A percentile compares a stretch with the other conserved stretches of the same genome.
Evolutionary conservation across 2,113 vertebrate species (phyloP).

Genomic region (Procavia capensis): DNA sequence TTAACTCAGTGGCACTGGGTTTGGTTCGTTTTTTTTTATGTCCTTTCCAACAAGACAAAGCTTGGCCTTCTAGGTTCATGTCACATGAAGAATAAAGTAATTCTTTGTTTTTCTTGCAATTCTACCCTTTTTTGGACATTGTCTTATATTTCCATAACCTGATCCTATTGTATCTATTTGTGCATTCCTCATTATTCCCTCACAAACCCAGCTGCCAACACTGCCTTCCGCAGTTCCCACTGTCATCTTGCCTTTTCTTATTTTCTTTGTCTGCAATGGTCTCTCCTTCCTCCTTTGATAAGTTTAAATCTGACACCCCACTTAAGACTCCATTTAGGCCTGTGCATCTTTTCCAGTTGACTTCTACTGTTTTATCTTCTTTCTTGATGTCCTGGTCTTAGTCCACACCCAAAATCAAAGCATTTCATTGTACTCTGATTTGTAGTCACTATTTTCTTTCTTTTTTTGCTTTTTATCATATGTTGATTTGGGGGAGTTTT

Average conservation of each 20-base stretch:
- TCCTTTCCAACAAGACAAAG: conserved; percentile 23
- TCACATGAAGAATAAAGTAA: neutral
- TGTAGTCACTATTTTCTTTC: neutral
- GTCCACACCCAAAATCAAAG: neutral
- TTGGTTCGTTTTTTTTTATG: no score
- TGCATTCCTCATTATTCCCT: neutral
- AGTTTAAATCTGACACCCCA: conserved; percentile 22
- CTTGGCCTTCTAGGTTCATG: neutral
- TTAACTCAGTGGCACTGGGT: no score
- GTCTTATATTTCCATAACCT: neutral
- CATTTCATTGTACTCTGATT: neutral
- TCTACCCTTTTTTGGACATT: neutral
- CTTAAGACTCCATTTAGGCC: conserved; percentile 23
- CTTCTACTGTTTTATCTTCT: neutral
- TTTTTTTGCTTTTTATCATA: neutral
- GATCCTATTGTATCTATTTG: neutral
- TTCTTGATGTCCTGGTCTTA: neutral
- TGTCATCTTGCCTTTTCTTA: neutral
- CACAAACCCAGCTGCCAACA: neutral
- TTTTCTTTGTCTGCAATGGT: neutral
- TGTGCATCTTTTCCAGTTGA: neutral
- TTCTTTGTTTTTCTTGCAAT: neutral
- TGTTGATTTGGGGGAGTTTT: neutral
- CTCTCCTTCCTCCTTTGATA: neutral
- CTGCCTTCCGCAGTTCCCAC: no score